Evolutionary conservation across 2,888 invertebrate genomes (phyloP).

Genomic region (Allolobophora icterica): DNA sequence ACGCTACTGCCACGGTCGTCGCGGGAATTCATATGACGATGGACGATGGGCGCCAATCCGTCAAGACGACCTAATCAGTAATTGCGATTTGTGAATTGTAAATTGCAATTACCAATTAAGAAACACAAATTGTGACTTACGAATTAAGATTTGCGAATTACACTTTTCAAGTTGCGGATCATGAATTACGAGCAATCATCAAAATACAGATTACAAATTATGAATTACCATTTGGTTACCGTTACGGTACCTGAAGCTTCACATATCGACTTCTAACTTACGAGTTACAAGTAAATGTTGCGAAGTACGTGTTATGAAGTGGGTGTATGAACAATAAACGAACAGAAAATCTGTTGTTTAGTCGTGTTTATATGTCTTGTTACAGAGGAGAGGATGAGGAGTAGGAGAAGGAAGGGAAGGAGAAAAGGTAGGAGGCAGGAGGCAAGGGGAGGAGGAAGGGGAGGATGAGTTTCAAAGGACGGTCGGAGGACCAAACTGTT

Average conservation of each 20-base stretch:
- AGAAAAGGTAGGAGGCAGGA: too few species aligned
- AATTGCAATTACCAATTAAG: too few species aligned
- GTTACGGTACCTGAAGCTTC: not conserved
- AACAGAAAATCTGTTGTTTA: not conserved
- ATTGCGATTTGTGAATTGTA: not conserved
- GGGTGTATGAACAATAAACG: too few species aligned
- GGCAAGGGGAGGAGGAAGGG: too few species aligned
- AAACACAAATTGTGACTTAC: too few species aligned
- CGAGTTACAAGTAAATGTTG: not conserved
- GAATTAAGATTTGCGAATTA: not conserved
- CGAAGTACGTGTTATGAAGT: not conserved
- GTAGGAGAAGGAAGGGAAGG: too few species aligned
- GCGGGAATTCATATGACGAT: not conserved
- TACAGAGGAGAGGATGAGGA: not conserved
- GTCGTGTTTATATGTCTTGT: not conserved
- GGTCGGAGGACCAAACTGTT: not conserved
- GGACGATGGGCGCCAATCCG: not conserved
- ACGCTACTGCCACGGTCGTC: not conserved
- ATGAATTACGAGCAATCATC: not conserved
- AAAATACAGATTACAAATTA: not conserved
- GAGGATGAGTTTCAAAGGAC: not conserved
- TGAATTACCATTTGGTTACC: not conserved
- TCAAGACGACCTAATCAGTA: not conserved
- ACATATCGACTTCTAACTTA: not conserved
- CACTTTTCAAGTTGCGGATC: not conserved